Base-by-base conservation (phyloP, 2,113 vertebrate species). In the Ageneiosus marmoratus region DNA sequence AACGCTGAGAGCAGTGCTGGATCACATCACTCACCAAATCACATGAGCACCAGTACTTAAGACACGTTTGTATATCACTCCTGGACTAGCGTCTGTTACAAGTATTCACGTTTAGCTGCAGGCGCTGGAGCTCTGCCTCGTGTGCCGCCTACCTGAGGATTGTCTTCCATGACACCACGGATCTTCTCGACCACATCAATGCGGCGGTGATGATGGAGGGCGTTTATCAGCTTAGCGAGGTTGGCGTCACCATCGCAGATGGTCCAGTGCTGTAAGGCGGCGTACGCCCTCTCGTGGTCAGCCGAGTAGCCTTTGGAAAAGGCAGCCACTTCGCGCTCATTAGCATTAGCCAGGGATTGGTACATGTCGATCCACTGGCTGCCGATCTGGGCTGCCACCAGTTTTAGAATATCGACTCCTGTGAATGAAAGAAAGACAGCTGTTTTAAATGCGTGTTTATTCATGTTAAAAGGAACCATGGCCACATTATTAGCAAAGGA, bases 101-200 rank as follows among this genome's bases (percentile, higher is more conserved):
- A 41, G 1, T 20, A 56, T 24, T n/a, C n/a, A n/a, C n/a, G n/a
- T n/a, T 24, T 27, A 70, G 10, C 37, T 2, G 22, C 12, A 24
- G 20, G 67, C 41, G 10, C 34, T 22, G 29, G 63, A 22, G 8
- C 37, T 41, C 41, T 69, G 9, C 18, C 37, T 5, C 20, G 2
- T 44, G 27, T 5, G 76, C 27, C 41, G 58, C 0, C 86, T 93
- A 99, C 98, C 96, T 97, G 95, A 0, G 95, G 88, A 53, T 96
- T 96, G 87, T 98, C 98, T 89, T 99, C 98, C 97, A 99, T 98
- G 84, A 98, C 91, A 7, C 94, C 95, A 0, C 98, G 95, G 80
- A 99, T 97, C 93, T 97, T 98, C 92, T 99, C 98, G 85, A 99
- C 97, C 7, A 99, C 96, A 0, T 99, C 97, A 0, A 96, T 99